These are phyloP conservation scores for Laticauda laticaudata DNA, from an alignment of 2,113 vertebrate genomes.

Conservation along the genomic window DNA sequence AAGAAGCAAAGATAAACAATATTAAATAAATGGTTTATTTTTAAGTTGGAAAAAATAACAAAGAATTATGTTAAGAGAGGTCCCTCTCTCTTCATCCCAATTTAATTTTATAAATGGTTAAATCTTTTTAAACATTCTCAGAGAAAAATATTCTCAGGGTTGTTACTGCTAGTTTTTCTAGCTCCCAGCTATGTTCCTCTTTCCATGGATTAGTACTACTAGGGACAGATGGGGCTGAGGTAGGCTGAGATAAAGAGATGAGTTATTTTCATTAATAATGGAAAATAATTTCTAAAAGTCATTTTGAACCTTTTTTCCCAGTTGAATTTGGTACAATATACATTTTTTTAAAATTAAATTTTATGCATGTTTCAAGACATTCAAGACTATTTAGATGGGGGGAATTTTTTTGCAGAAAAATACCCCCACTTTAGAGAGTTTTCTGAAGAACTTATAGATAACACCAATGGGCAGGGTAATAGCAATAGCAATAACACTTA, in stretches of 20 bases:
- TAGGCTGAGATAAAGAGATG: not conserved
- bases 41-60: not conserved
- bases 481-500: no score
- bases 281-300: not conserved
- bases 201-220: not conserved
- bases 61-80: not conserved
- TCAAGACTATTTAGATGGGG: not conserved
- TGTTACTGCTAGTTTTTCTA: not conserved
- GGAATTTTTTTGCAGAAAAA: not conserved
- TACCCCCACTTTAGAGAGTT: not conserved
- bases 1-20: not conserved
- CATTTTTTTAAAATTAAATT: not conserved
- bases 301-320: not conserved
- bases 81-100: not conserved
- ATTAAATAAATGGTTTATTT: not conserved
- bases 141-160: not conserved
- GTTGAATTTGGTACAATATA: not conserved
- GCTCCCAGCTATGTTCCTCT: not conserved
- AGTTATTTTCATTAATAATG: not conserved
- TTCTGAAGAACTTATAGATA: not conserved
- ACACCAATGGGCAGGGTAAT: not conserved
- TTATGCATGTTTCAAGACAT: not conserved
- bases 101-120: not conserved
- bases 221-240: not conserved
- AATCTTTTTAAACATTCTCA: not conserved